Evolutionary conservation across 2,888 invertebrate species (phyloP), one percentile per base, ranked within the genome.

Genomic region (Himalopsyche kuldschensis): DNA sequence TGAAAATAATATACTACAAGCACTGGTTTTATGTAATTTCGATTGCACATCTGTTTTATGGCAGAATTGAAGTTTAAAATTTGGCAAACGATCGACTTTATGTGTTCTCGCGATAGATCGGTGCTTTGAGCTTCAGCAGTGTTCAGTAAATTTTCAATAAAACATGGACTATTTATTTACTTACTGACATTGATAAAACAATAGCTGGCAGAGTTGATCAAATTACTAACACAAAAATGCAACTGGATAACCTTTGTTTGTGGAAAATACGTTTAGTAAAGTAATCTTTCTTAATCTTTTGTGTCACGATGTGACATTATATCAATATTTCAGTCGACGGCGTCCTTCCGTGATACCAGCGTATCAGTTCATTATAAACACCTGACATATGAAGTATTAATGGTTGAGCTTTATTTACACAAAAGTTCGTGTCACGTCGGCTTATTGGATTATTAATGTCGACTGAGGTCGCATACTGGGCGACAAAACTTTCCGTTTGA

Each of bases 321-420:
- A 55, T 55, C 55, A 55, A 55, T 55, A 55, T 55, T 55, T 55
- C 55, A 55, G 6, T 55, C 55, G 20, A 1, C 15, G 55, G 6
- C 24, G 10, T 30, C 27, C 77, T 77, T 31, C 77, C 77, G 32
- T 32, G 24, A 31, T 15, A 32, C 32, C 32, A 20, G 24, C 79
- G 35, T 82, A 79, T 82, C 79, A 35, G 79, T 48, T 76, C 79
- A 79, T 78, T 46, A 32, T 76, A 82, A 82, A 79, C 79, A 79
- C 48, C 82, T 76, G 77, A 63, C 69, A 77, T 75, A 83, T 80
- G 24, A 79, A 77, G 75, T 35, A 75, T 83, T 80, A 75, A 80
- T 83, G 83, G 46, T 31, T 27, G 63, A 69, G 83, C 77, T 83
- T 83, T 83, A 63, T 83, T 83, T 83, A 76, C 80, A 46, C 83